phyloP scores from a whole-genome alignment of 2,888 invertebrate genomes.

The Eilema depressum region DNA sequence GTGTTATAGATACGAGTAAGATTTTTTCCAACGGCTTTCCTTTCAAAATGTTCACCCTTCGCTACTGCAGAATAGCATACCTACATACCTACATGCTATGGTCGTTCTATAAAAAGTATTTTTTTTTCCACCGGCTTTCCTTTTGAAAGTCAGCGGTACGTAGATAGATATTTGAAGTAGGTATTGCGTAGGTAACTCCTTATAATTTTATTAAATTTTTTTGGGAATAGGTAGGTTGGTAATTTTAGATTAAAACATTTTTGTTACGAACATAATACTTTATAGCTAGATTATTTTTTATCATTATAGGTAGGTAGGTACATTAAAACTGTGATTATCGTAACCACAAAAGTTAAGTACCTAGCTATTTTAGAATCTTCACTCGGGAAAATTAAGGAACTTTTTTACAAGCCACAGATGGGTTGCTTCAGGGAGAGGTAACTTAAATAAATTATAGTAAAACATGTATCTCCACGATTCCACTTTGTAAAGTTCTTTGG shows the following conservation, averaged over 20 bases:
- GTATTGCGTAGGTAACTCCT: background rate
- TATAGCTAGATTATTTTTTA: conserved; percentile 18
- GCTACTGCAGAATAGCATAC: too few relatives aligned
- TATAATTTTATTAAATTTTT: too few relatives aligned
- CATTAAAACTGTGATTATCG: conserved; percentile 21
- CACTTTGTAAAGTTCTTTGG: conserved; percentile 89
- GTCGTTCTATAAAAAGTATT: too few relatives aligned
- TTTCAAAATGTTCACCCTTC: too few relatives aligned
- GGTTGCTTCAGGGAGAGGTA: conserved; percentile 85
- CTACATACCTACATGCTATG: too few relatives aligned
- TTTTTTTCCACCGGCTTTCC: too few relatives aligned
- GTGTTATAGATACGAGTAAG: too few relatives aligned
- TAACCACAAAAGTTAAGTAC: conserved; percentile 23
- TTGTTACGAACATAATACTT: conserved; percentile 14
- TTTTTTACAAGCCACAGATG: conserved; percentile 88
- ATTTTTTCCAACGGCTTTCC: too few relatives aligned
- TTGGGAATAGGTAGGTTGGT: too few relatives aligned
- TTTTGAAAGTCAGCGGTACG: too few relatives aligned
- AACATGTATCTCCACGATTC: conserved; percentile 89
- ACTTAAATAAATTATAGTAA: conserved; percentile 89
- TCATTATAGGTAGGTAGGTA: too few relatives aligned
- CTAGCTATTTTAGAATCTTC: conserved; percentile 17
- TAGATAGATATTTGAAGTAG: too few relatives aligned
- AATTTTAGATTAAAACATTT: conserved; percentile 13
- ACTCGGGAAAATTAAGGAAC: conserved; percentile 89